Conservation (phyloP, 2,113 vertebrate genomes). For the Raja brachyura region DNA sequence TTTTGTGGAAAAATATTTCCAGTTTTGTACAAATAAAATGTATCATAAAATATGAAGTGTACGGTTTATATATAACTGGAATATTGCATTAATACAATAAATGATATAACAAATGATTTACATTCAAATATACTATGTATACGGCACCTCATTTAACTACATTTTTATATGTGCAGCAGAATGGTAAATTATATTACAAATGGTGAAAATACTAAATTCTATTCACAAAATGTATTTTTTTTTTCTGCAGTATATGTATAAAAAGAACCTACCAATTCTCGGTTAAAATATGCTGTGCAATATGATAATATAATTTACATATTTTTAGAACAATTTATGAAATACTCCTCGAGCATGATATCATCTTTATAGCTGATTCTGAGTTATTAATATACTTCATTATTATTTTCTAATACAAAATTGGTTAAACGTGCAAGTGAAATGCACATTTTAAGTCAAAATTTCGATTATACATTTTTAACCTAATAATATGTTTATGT, state of each 20-base stretch:
- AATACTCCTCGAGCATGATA: neutral
- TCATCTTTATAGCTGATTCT: neutral
- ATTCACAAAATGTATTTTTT: no score
- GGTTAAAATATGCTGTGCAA: neutral
- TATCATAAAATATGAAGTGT: neutral
- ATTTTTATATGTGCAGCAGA: neutral
- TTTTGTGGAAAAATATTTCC: neutral
- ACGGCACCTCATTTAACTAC: neutral
- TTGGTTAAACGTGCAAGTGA: neutral
- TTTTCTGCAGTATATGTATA: neutral
- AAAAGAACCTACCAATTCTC: neutral
- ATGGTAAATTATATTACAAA: neutral
- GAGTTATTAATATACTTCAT: neutral
- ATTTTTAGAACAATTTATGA: neutral
- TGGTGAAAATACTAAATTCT: neutral
- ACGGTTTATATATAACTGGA: neutral
- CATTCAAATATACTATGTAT: neutral
- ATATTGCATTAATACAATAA: neutral
- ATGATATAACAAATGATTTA: neutral
- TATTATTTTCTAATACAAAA: constrained; percentile 1
- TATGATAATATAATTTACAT: neutral
- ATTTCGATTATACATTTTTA: neutral
- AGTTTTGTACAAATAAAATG: neutral
- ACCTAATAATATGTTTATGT: no score
- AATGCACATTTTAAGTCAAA: neutral